These are phyloP conservation scores for Enteromius argenteus DNA, from an alignment of 2,797 vertebrate genomes.

Conservation along the genomic window DNA sequence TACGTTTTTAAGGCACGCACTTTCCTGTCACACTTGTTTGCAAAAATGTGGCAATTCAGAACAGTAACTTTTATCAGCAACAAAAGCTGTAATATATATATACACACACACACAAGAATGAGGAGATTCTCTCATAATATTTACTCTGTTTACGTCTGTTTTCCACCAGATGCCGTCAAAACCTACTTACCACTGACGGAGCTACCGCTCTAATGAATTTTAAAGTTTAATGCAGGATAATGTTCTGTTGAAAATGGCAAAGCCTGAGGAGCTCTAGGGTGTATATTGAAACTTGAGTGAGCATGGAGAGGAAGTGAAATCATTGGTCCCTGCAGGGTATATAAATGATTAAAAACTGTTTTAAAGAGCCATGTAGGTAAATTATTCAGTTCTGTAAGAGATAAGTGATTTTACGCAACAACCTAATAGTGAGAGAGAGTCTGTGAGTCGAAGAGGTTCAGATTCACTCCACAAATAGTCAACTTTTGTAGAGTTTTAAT, in stretches of 20 bases:
- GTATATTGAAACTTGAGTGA: conserved; percentile 39
- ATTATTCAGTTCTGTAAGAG: conserved; percentile 75
- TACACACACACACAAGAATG: neutral
- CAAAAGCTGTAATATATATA: neutral
- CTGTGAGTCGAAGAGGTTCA: neutral
- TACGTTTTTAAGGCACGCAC: neutral
- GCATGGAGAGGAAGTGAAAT: conserved; percentile 34
- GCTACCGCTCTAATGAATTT: conserved; percentile 32
- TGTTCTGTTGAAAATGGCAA: conserved; percentile 39
- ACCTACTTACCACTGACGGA: conserved; percentile 35
- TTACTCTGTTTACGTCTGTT: conserved; percentile 27
- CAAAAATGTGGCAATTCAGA: neutral
- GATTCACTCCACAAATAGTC: conserved; percentile 9
- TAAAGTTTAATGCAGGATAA: conserved; percentile 54
- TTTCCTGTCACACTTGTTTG: neutral
- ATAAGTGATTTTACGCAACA: conserved; percentile 75
- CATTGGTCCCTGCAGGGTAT: conserved; percentile 52
- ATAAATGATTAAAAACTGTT: conserved; percentile 73
- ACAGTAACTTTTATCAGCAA: neutral
- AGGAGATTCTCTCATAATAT: conserved; percentile 16
- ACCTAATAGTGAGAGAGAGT: conserved; percentile 45
- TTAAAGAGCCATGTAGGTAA: conserved; percentile 69
- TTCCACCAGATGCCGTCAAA: conserved; percentile 12
- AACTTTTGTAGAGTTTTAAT: conserved; percentile 13
- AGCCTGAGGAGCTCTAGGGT: conserved; percentile 38